These are phyloP conservation scores for Meloidogyne chitwoodi DNA, from an alignment of 1,140 invertebrate species.

Conservation along the genomic window DNA sequence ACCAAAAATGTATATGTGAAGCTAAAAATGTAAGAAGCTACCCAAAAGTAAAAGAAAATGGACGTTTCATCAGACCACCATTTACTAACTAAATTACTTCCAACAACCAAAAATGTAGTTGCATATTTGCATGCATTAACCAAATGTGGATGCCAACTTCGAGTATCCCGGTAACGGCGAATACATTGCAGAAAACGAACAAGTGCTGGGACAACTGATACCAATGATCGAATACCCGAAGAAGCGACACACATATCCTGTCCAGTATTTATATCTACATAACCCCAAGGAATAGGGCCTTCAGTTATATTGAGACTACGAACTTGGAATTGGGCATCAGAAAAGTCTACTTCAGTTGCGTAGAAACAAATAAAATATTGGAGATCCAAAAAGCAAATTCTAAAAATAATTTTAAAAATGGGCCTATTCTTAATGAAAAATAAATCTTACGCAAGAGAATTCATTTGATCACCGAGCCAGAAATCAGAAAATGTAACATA, in stretches of 20 bases:
- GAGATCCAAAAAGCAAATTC: slow-evolving; percentile 80
- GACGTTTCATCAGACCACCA: slow-evolving; percentile 40
- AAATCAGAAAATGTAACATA: slow-evolving; percentile 97
- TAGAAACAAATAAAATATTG: slow-evolving; percentile 78
- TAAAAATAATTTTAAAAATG: background rate
- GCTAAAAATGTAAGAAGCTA: slow-evolving; percentile 53
- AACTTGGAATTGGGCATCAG: slow-evolving; percentile 41
- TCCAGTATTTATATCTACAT: slow-evolving; percentile 53
- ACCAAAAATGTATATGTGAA: slow-evolving; percentile 72
- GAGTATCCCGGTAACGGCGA: slow-evolving; percentile 74
- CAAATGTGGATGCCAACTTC: slow-evolving; percentile 83
- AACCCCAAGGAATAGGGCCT: slow-evolving; percentile 53
- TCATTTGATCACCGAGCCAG: slow-evolving; percentile 98
- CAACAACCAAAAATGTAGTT: slow-evolving; percentile 87
- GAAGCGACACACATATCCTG: slow-evolving; percentile 60
- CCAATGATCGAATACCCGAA: slow-evolving; percentile 69
- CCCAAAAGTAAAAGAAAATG: slow-evolving; percentile 57
- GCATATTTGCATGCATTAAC: slow-evolving; percentile 97
- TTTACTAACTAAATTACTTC: slow-evolving; percentile 67
- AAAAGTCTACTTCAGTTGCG: slow-evolving; percentile 61
- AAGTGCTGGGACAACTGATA: slow-evolving; percentile 89
- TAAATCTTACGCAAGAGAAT: slow-evolving; percentile 71
- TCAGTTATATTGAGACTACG: slow-evolving; percentile 51
- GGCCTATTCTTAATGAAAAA: background rate
- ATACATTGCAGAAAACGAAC: slow-evolving; percentile 95